Conservation (phyloP, 2,888 invertebrate species). For the Rhingia campestris region DNA sequence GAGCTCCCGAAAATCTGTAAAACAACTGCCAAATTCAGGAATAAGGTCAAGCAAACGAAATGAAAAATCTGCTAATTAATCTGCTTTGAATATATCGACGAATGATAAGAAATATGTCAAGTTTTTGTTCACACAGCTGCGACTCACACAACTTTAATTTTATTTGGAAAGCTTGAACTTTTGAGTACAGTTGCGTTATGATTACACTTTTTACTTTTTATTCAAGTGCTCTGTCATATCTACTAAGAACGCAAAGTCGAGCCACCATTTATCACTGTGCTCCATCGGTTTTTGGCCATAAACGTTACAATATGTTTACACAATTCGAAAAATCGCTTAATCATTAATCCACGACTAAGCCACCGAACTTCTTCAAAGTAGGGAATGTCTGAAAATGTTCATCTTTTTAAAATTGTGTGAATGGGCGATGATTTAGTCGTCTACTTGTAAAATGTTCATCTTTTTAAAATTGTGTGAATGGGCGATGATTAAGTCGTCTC, state of each 20-base stretch:
- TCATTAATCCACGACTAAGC: conserved; percentile 12
- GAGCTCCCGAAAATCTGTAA: conserved; percentile 1
- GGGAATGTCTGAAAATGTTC: conserved; percentile 21
- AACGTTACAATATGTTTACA: background rate
- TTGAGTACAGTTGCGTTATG: conserved; percentile 11
- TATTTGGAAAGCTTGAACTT: conserved; percentile 21
- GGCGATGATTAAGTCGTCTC: conserved; percentile 1
- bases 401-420: conserved; percentile 3
- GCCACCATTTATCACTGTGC: conserved; percentile 20
- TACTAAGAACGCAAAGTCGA: conserved; percentile 8
- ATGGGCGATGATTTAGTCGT: conserved; percentile 4
- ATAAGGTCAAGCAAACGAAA: background rate
- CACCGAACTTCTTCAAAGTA: conserved; percentile 26
- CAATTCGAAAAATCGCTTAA: conserved; percentile 16
- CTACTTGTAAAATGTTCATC: conserved; percentile 2
- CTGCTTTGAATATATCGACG: background rate
- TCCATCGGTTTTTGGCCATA: conserved; percentile 9
- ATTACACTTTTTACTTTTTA: conserved; percentile 15
- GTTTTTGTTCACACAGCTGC: conserved; percentile 13
- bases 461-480: background rate
- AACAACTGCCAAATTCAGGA: too few species aligned
- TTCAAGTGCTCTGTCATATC: conserved; percentile 22
- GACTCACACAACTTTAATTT: conserved; percentile 30
- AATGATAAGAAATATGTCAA: too few species aligned
- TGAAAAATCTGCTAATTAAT: conserved; percentile 1